Base-by-base conservation (phyloP, 2,113 vertebrate species). In the Helogale parvula region DNA sequence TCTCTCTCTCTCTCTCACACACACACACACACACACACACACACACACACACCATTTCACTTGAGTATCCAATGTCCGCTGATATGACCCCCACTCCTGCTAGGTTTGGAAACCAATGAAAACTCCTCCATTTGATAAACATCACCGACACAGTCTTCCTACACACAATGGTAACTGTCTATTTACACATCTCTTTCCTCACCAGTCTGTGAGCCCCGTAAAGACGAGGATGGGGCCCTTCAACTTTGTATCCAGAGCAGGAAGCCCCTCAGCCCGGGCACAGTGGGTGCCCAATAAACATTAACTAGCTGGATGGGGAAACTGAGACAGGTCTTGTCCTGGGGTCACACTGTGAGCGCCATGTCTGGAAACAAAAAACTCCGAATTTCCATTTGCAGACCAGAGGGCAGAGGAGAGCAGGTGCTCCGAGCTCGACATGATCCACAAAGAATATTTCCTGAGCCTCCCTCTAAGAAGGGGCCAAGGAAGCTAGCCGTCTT, bases 101-200 rank as follows among this genome's bases (percentile, higher is more conserved):
- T 41, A 4, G 14, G 66, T 82, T 35, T 76, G 88, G 69, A 71
- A 88, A 71, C n/a, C 19, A 25, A 11, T 66, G 14, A 50, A 77
- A 77, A 45, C 68, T 50, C 25, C 54, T 45, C 23, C 25, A 3
- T 17, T 25, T 13, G 35, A 31, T 60, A 76, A 80, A 47, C 4
- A 27, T n/a, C 3, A 29, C 5, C 0, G n/a, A 9, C 1, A 29
- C 16, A 23, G 0, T 2, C 45, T 41, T n/a, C 33, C 0, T 29
- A 15, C 10, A 21, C 3, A 7, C 9, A 8, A 3, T 19, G 77
- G 60, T 25, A 35, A 66, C 14, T 16, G 7, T 69, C 65, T 68
- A 27, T 29, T 50, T 68, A 76, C 4, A 0, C 9, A 2, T 50
- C 31, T 63, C 29, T 47, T 16, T 87, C 35, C 63, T 92, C 38